A percentile compares a stretch with the other conserved stretches of the same genome.
phyloP scores from a whole-genome alignment of 2,113 vertebrate genomes.

The Amblyornis subalaris region DNA sequence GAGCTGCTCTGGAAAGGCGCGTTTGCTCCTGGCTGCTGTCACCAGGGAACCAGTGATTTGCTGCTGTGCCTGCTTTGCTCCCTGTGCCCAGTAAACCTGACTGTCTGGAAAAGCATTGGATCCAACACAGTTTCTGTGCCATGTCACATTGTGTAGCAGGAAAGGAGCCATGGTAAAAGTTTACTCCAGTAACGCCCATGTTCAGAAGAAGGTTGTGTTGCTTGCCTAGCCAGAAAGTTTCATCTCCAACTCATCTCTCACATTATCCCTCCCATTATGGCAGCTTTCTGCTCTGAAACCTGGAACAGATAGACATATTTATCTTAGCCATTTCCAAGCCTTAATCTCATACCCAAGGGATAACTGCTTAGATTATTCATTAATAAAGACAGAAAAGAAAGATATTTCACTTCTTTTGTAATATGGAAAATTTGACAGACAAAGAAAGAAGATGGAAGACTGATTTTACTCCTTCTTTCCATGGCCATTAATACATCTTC shows the following conservation, averaged over 20 bases:
- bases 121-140: not conserved
- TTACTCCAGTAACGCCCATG: not conserved
- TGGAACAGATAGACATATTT: not conserved
- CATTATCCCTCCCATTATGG: not conserved
- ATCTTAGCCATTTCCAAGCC: not conserved
- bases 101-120: not conserved
- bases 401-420: not conserved
- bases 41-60: not conserved
- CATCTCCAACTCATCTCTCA: not conserved
- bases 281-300: not conserved
- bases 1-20: rapidly evolving
- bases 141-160: not conserved
- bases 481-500: not conserved
- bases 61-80: not conserved
- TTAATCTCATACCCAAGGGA: not conserved
- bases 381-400: not conserved
- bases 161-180: not conserved
- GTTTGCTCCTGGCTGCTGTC: not conserved
- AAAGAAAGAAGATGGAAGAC: not conserved
- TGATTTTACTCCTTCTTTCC: not conserved
- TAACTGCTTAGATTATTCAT: not conserved
- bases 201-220: not conserved
- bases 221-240: not conserved
- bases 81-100: not conserved
- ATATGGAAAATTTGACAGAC: not conserved